These are phyloP conservation scores for Orbicella faveolata DNA, from an alignment of 64 coral and sea anemone genomes.

Conservation along the genomic window DNA sequence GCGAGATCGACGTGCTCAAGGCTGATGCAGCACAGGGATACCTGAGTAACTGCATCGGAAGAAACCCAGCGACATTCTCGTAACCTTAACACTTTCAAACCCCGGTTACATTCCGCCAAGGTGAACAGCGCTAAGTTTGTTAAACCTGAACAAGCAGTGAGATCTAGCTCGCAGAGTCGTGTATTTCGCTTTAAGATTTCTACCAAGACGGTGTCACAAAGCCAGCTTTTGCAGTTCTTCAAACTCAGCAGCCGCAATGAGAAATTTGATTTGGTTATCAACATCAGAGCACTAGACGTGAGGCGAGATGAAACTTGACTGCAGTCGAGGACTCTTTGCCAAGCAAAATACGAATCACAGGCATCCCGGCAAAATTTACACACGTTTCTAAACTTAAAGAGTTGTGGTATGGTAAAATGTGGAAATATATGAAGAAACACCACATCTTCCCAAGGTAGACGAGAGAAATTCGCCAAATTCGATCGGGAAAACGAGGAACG, in stretches of 20 bases:
- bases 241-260: constrained; percentile 65
- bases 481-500: background rate
- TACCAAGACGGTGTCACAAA: constrained; percentile 56
- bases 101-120: constrained; percentile 54
- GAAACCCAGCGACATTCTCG: constrained; percentile 95
- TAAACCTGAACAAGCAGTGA: constrained; percentile 81
- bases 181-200: constrained; percentile 62
- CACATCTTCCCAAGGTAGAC: constrained; percentile 82
- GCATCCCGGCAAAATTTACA: constrained; percentile 61
- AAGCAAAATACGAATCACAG: constrained; percentile 71
- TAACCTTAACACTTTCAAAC: constrained; percentile 57
- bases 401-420: constrained; percentile 57
- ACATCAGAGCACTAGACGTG: constrained; percentile 42
- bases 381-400: constrained; percentile 66
- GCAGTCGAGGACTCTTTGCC: constrained; percentile 67
- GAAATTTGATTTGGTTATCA: constrained; percentile 61
- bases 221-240: constrained; percentile 77
- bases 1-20: constrained; percentile 77
- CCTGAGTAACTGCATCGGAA: constrained; percentile 53
- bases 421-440: constrained; percentile 79
- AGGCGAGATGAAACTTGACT: constrained; percentile 48
- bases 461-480: constrained; percentile 37
- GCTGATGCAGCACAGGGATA: constrained; percentile 66
- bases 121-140: constrained; percentile 59
- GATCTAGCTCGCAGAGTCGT: constrained; percentile 58